A percentile compares a stretch with the other conserved stretches of the same genome.
Evolutionary conservation across 2,797 vertebrate species (phyloP).

Genomic region (Enteromius viviparus): DNA sequence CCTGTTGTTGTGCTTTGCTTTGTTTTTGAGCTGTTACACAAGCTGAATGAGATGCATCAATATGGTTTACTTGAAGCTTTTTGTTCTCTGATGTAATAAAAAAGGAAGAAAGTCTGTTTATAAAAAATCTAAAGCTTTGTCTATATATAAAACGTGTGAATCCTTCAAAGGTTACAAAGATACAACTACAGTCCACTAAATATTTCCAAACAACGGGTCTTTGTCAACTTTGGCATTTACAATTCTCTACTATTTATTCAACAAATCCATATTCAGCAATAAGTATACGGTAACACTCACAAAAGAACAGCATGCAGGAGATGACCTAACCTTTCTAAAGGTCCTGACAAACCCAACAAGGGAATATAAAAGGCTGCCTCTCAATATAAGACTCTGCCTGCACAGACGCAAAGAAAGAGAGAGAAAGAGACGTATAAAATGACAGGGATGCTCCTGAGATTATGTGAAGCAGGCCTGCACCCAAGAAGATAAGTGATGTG

Average conservation of each 20-base stretch:
- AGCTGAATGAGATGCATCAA: background rate
- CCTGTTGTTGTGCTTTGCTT: background rate
- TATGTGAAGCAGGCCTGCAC: constrained; percentile 5
- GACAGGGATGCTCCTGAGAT: constrained; percentile 9
- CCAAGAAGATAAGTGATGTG: constrained; percentile 32
- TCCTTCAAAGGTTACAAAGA: background rate
- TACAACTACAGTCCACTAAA: background rate
- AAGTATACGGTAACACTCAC: background rate
- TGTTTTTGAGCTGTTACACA: background rate
- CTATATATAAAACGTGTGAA: background rate
- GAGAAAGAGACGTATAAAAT: background rate
- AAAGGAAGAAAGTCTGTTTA: background rate
- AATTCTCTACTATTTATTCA: background rate
- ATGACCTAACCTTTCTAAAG: constrained; percentile 7
- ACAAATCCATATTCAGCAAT: constrained; percentile 18
- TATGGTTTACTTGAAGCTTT: background rate
- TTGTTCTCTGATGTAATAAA: background rate
- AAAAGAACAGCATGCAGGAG: background rate
- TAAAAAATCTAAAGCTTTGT: background rate
- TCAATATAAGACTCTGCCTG: background rate
- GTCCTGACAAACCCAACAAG: constrained; percentile 2
- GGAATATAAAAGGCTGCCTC: background rate
- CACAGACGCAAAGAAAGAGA: background rate
- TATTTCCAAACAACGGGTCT: background rate
- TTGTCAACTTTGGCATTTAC: background rate